Conservation (phyloP, 2,797 vertebrate species). For the Aeoliscus strigatus region DNA sequence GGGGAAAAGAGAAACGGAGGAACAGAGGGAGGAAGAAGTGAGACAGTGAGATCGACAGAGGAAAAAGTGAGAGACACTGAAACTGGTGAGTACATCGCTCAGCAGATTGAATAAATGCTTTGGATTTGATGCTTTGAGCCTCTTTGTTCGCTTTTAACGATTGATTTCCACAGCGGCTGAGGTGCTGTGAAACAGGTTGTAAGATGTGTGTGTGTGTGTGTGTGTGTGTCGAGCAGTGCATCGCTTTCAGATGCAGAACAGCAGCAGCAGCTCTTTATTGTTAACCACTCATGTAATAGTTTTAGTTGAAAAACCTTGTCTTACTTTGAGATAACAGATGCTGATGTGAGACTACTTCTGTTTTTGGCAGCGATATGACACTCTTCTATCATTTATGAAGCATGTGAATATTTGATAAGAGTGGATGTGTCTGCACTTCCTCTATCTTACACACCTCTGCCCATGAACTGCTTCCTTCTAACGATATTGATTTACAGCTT, state of each 20-base stretch:
- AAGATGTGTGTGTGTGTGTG: conserved; percentile 32
- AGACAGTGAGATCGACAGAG: conserved; percentile 13
- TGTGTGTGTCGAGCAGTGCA: conserved; percentile 16
- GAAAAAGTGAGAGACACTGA: conserved; percentile 60
- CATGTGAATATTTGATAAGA: conserved; percentile 70
- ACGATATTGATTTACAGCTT: conserved; percentile 36
- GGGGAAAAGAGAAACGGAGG: conserved; percentile 2
- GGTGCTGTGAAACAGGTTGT: conserved; percentile 58
- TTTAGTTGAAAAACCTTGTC: conserved; percentile 10
- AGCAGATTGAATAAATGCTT: conserved; percentile 45
- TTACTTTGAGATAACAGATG: conserved; percentile 32
- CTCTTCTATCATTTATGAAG: conserved; percentile 58
- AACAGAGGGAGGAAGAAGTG: conserved; percentile 10
- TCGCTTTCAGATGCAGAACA: conserved; percentile 36
- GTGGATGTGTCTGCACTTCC: conserved; percentile 44
- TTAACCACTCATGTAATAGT: conserved; percentile 29
- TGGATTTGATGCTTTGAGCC: conserved; percentile 40
- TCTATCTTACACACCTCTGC: conserved; percentile 46
- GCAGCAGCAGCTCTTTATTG: conserved; percentile 29
- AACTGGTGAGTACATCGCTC: conserved; percentile 69
- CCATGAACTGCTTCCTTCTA: conserved; percentile 11
- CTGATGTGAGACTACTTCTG: conserved; percentile 18
- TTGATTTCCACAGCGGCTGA: conserved; percentile 35
- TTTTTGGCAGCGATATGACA: conserved; percentile 41
- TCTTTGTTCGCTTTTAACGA: conserved; percentile 31